Evolutionary conservation across 2,113 vertebrate species (phyloP).

Genomic region (Dipodomys merriami): DNA sequence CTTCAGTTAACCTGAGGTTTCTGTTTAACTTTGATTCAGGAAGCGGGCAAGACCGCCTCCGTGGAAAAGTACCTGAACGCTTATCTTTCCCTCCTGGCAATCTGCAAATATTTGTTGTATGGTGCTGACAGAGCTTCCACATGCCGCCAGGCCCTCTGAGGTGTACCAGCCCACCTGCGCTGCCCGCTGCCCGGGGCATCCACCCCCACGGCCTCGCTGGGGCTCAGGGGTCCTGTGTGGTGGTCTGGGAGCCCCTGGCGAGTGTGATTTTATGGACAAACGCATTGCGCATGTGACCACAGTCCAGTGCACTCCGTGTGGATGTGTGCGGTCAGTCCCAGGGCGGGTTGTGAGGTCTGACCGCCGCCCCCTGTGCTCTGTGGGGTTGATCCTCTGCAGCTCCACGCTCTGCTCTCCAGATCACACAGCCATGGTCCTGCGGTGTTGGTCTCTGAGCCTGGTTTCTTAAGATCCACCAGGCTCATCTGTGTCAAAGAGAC

Average conservation of each 20-base stretch:
- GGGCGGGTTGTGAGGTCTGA: neutral
- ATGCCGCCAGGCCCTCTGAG: accelerated
- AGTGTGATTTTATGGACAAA: too few species aligned
- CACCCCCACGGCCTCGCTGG: neutral
- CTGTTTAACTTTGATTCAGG: neutral
- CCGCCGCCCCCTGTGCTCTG: neutral
- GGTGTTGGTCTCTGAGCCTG: neutral
- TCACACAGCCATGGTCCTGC: neutral
- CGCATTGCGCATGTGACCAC: too few species aligned
- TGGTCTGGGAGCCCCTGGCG: too few species aligned
- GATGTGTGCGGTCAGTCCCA: too few species aligned
- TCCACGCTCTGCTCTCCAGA: too few species aligned
- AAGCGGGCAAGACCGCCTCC: neutral
- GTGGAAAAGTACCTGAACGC: neutral
- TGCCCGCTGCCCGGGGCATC: too few species aligned
- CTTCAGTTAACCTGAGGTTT: neutral
- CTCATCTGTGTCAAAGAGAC: neutral
- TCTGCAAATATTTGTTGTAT: neutral
- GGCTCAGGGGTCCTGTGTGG: neutral
- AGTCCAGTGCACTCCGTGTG: too few species aligned
- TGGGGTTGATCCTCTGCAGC: too few species aligned
- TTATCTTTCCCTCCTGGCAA: neutral
- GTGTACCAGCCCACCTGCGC: too few species aligned
- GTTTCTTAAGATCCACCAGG: accelerated
- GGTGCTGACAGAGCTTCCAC: neutral